Base-by-base conservation (phyloP, 2,888 invertebrate genomes). In the Pristionchus mayeri region DNA sequence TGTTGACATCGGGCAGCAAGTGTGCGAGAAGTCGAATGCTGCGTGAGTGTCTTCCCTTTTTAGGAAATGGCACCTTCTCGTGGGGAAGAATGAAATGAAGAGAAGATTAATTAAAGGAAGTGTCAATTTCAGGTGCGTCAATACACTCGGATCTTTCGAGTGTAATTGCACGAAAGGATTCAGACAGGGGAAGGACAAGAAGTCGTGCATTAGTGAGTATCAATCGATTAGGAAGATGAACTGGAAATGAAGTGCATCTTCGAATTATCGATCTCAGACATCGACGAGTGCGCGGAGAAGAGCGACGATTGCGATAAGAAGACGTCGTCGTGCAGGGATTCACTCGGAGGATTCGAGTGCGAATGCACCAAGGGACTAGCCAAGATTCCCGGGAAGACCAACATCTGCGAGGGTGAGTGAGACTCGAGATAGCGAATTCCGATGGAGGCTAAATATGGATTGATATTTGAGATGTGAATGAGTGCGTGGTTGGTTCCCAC, bases 381-480 rank as follows among this genome's bases (percentile, higher is more conserved):
- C 11, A 37, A 57, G 57, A 80, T 80, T 16, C 80, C 80, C 3
- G 24, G 44, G 18, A 54, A 57, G 57, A 80, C 21, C 0, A 80
- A 57, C 44, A 21, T 57, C 21, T 80, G 80, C 80, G 80, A 80
- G 30, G 80, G 76, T 78, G 50, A 24, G 27, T 18, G 18, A 30
- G 30, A 63, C n/a, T n/a, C n/a, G 16, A 30, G 63, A 34, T 34
- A 18, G 16, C 2, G 30, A n/a, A n/a, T n/a, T n/a, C n/a, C n/a
- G n/a, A n/a, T n/a, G n/a, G n/a, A n/a, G n/a, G n/a, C n/a, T n/a
- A n/a, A n/a, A n/a, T n/a, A n/a, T n/a, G n/a, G 54, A 54, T 4
- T 44, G 40, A 44, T 71, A n/a, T 21, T 44, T 71, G 40, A 82
- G 96, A 96, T 94, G 96, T 97, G 93, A 96, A 98, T 94, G 98